Percentiles rank a stretch among this genome's conserved stretches.
phyloP scores from a whole-genome alignment of 2,888 invertebrate species.

The Hermaeophaga mercurialis region DNA sequence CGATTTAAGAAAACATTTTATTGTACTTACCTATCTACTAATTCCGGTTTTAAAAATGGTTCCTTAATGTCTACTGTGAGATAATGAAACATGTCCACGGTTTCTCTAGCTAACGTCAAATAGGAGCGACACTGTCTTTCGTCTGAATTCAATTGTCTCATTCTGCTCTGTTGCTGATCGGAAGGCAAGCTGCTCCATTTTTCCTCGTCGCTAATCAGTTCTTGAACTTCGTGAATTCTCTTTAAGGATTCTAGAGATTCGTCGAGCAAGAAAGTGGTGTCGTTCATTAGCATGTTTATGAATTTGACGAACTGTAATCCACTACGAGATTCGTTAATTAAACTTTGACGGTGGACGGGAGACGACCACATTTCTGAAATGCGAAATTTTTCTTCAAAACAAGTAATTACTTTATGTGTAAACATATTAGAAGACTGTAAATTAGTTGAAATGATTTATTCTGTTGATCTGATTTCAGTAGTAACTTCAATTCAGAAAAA shows the following conservation, averaged over 20 bases:
- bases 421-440: no score
- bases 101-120: conserved; percentile 89
- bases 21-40: conserved; percentile 70
- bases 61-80: conserved; percentile 92
- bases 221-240: conserved; percentile 87
- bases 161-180: conserved; percentile 75
- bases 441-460: no score
- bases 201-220: conserved; percentile 72
- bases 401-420: not conserved
- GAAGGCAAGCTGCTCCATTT: conserved; percentile 70
- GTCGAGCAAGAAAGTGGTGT: conserved; percentile 94
- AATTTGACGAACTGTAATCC: conserved; percentile 95
- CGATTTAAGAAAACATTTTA: no score
- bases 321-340: conserved; percentile 88
- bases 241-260: conserved; percentile 93
- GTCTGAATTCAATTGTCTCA: conserved; percentile 80
- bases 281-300: conserved; percentile 98
- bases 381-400: not conserved
- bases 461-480: no score
- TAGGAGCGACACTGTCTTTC: conserved; percentile 90
- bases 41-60: conserved; percentile 91
- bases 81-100: conserved; percentile 98
- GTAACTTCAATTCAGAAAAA: no score
- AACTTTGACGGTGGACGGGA: conserved; percentile 81
- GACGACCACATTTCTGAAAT: conserved; percentile 84